A percentile compares a stretch with the other conserved stretches of the same genome.
Conservation (phyloP, 2,113 vertebrate genomes). For the Myrmecophaga tridactyla region DNA sequence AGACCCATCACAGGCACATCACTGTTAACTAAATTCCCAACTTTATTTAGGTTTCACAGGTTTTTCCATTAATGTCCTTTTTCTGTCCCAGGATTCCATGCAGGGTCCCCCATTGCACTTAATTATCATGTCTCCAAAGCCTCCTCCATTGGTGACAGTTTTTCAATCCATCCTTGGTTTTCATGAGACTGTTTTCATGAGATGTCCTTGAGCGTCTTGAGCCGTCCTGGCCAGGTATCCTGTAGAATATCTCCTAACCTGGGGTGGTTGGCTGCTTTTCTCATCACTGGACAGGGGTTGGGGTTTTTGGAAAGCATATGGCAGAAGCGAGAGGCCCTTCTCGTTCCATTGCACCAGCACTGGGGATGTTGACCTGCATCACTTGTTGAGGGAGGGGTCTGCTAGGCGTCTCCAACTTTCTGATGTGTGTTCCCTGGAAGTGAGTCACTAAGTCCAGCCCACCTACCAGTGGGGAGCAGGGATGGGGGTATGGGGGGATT, state of each 20-base stretch:
- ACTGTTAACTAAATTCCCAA: not conserved
- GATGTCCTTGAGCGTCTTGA: not conserved
- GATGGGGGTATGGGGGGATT: not conserved
- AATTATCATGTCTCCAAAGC: not conserved
- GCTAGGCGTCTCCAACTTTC: not conserved
- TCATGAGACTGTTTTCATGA: no score
- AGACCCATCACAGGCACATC: not conserved
- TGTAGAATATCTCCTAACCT: not conserved
- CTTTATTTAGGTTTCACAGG: not conserved
- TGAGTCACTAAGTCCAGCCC: not conserved
- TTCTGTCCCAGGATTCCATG: not conserved
- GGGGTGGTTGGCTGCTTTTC: not conserved
- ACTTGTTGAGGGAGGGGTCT: not conserved
- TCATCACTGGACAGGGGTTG: not conserved
- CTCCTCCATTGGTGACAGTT: not conserved
- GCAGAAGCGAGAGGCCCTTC: not conserved
- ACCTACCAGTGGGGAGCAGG: not conserved
- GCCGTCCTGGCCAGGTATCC: not conserved
- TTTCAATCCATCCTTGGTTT: not conserved
- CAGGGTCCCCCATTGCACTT: not conserved
- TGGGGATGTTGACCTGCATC: no score
- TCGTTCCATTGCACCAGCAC: not conserved
- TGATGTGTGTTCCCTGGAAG: rapidly evolving
- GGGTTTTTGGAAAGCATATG: not conserved
- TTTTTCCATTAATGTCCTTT: not conserved